A percentile compares a stretch with the other conserved stretches of the same genome.
Conservation (phyloP, 1,140 invertebrate species). For the Brachionus plicatilis region DNA sequence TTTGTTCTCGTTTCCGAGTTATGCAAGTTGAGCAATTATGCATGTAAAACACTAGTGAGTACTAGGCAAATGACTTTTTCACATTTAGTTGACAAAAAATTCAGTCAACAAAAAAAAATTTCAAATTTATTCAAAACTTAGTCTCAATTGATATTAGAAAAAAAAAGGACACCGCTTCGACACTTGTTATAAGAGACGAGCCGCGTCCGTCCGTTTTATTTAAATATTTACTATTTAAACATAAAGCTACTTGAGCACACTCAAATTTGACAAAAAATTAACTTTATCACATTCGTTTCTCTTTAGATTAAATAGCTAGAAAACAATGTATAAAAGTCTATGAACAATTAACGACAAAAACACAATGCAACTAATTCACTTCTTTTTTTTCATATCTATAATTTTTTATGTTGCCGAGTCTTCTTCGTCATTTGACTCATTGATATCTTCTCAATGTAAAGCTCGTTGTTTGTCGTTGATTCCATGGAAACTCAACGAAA, state of each 20-base stretch:
- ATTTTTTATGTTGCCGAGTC: neutral
- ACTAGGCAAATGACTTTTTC: neutral
- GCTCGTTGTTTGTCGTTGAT: conserved; percentile 31
- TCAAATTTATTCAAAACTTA: conserved; percentile 20
- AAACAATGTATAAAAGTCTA: neutral
- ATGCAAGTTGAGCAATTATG: conserved; percentile 12
- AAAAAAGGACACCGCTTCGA: neutral
- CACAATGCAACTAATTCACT: neutral
- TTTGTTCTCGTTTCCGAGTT: neutral
- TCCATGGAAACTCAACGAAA: neutral
- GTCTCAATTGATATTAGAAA: neutral
- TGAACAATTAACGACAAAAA: neutral
- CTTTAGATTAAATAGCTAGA: neutral
- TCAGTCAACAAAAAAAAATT: neutral
- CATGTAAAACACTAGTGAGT: neutral
- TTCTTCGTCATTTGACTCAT: conserved; percentile 10
- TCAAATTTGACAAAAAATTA: neutral
- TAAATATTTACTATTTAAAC: conserved; percentile 15
- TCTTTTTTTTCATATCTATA: conserved; percentile 1
- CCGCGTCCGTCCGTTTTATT: neutral
- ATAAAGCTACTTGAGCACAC: neutral
- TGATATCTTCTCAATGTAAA: conserved; percentile 36
- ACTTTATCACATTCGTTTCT: neutral
- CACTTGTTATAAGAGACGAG: conserved; percentile 7
- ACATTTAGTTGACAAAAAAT: neutral